Base-by-base conservation (phyloP, 2,888 invertebrate species). In the Netelia inedita region DNA sequence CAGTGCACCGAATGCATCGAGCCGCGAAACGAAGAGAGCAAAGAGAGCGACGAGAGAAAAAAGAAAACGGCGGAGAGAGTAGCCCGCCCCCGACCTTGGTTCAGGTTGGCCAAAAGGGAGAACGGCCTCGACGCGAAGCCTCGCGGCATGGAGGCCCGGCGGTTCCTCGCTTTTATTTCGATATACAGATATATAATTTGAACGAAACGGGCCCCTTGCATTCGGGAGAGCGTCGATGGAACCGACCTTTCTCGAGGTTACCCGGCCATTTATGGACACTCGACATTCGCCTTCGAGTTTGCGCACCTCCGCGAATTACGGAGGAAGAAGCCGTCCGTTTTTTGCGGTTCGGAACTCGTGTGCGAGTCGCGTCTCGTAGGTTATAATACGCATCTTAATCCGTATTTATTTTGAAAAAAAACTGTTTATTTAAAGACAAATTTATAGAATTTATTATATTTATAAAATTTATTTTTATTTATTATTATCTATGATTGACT, bases 21-120 rank as follows among this genome's bases (percentile, higher is more conserved):
- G 85, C 82, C 82, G 75, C 75, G 75, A 79, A 82, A 74, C 79
- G 79, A 74, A 69, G 63, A 69, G 80, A 68, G 63, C 71, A 53
- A 79, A 79, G 71, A 82, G 79, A 35, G 75, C 46, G 46, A 72
- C 46, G 57, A 43, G 55, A 19, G 5, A 72, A 72, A 28, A 55
- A 21, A 79, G 41, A 63, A 59, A 69, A 43, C 14, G 61, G 75
- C 65, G 23, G 66, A 74, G 75, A 66, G 23, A 85, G 84, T 79
- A 72, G 90, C 85, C 91, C 91, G 91, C 91, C 91, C 89, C 89
- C 91, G 92, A 91, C 92, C 92, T 92, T 92, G 90, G 85, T 74
- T 83, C 87, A 86, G 87, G 89, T 89, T 89, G 80, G 87, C 86
- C 90, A 88, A 89, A 90, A 87, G 89, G 83, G 80, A 65, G 80